Evolutionary conservation across 35 echinoderm and acorn worm species (phyloP).

Genomic region (Apostichopus japonicus): DNA sequence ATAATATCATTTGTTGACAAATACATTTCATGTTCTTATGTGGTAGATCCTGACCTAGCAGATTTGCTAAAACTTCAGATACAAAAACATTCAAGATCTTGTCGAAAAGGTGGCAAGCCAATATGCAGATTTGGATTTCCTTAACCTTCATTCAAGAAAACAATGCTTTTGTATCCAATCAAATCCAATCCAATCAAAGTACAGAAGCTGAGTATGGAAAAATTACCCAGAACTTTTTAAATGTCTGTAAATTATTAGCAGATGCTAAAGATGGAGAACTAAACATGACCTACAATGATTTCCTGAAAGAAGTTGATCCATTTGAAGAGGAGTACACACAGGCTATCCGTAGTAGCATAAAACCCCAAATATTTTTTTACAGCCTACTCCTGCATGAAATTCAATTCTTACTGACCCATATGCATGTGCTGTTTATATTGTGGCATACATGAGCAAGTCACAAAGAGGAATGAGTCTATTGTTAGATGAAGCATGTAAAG

Average conservation of each 20-base stretch:
- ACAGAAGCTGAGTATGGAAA: constrained; percentile 15
- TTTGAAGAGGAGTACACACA: constrained; percentile 33
- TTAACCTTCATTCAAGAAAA: constrained; percentile 53
- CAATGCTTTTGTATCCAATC: not conserved
- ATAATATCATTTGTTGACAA: not conserved
- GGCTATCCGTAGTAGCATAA: constrained; percentile 36
- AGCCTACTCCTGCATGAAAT: constrained; percentile 54
- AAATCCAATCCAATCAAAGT: constrained; percentile 31
- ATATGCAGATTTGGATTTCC: constrained; percentile 71
- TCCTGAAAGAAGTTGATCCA: constrained; percentile 37
- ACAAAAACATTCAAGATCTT: constrained; percentile 55
- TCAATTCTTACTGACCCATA: no score
- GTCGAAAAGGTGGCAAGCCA: constrained; percentile 24
- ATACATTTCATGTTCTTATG: not conserved
- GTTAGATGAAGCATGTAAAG: constrained; percentile 43
- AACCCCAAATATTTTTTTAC: constrained; percentile 37
- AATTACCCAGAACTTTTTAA: not conserved
- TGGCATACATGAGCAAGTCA: constrained; percentile 54
- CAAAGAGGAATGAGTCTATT: constrained; percentile 69
- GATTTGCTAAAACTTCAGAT: constrained; percentile 1
- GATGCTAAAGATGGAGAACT: not conserved
- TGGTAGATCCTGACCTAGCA: not conserved
- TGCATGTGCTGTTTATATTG: no score
- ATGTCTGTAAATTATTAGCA: constrained; percentile 24
- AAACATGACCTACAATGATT: constrained; percentile 40